phyloP scores from a whole-genome alignment of 2,113 vertebrate species.

The Aspiorhynchus laticeps region DNA sequence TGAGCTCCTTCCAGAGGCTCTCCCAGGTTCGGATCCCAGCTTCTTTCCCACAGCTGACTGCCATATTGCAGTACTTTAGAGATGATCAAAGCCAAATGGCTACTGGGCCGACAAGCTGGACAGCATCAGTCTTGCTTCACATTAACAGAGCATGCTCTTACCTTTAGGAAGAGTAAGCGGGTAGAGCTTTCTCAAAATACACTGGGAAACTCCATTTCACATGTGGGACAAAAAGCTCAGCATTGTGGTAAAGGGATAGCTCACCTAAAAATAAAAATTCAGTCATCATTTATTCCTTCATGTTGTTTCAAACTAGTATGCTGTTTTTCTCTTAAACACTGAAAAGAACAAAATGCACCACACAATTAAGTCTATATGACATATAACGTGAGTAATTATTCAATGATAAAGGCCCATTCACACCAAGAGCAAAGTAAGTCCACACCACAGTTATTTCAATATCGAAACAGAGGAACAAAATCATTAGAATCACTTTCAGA shows the following conservation, averaged over 20 bases:
- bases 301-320: neutral
- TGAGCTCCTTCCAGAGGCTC: constrained; percentile 53
- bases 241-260: neutral
- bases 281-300: neutral
- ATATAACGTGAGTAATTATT: neutral
- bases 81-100: constrained; percentile 66
- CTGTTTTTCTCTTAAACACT: neutral
- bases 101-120: constrained; percentile 41
- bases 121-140: constrained; percentile 42
- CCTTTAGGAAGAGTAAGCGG: constrained; percentile 50
- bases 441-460: neutral
- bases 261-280: neutral
- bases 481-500: neutral
- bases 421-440: neutral
- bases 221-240: neutral
- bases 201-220: neutral
- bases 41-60: constrained; percentile 64
- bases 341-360: neutral
- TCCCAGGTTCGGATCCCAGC: constrained; percentile 50
- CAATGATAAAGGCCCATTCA: neutral
- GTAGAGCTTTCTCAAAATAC: constrained; percentile 15
- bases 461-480: neutral
- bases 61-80: constrained; percentile 53
- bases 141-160: constrained; percentile 56
- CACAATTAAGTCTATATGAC: neutral